These are phyloP conservation scores for Syngnathus rostellatus DNA, from an alignment of 2,797 vertebrate genomes.

Conservation along the genomic window DNA sequence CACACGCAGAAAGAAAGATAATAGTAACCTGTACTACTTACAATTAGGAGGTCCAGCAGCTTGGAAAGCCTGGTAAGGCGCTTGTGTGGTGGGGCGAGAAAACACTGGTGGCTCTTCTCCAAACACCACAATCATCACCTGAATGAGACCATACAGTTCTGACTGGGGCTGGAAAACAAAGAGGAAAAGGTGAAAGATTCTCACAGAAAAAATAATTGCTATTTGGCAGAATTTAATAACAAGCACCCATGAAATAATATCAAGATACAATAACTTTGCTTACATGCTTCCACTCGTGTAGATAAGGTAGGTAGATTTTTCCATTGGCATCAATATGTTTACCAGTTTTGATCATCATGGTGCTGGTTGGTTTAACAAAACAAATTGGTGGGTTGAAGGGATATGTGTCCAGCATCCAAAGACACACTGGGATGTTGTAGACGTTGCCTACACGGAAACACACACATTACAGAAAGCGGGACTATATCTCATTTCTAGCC, in stretches of 20 bases:
- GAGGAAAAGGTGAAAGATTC: not conserved
- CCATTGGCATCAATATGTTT: conserved; percentile 98
- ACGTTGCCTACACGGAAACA: conserved; percentile 74
- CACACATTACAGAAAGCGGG: not conserved
- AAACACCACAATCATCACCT: conserved; percentile 98
- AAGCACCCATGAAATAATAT: not conserved
- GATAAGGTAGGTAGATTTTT: conserved; percentile 95
- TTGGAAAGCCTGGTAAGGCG: conserved; percentile 84
- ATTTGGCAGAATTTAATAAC: not conserved
- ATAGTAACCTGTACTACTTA: conserved; percentile 59
- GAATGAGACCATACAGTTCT: conserved; percentile 92
- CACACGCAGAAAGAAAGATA: not conserved
- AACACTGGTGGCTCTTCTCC: conserved; percentile 97
- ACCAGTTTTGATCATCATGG: conserved; percentile 99
- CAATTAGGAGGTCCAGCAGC: conserved; percentile 90
- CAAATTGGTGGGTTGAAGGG: conserved; percentile 98
- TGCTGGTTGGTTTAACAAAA: conserved; percentile 97
- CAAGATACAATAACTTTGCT: conserved; percentile 39
- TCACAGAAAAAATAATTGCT: too few relatives aligned
- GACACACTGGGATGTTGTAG: conserved; percentile 96
- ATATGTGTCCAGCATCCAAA: conserved; percentile 96
- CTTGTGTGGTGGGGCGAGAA: conserved; percentile 81
- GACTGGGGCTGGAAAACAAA: conserved; percentile 81
- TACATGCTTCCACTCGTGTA: conserved; percentile 98
- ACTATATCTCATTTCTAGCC: not conserved